Percentiles rank a stretch among this genome's conserved stretches.
These are phyloP conservation scores for Rhinoderma darwinii DNA, from an alignment of 2,113 vertebrate genomes.

Conservation along the genomic window DNA sequence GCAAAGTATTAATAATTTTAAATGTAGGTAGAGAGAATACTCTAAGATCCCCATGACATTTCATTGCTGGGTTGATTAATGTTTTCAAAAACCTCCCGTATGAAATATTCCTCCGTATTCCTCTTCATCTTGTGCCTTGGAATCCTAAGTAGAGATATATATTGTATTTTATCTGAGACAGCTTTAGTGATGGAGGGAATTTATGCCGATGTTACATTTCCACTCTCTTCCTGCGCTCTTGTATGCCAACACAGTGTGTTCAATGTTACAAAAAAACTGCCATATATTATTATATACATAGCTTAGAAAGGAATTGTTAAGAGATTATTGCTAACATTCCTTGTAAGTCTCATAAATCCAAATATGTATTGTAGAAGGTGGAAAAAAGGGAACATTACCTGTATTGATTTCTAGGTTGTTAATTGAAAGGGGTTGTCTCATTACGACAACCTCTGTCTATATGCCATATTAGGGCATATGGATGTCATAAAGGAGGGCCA, in stretches of 20 bases:
- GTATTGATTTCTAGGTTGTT: background rate
- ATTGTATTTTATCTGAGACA: slow-evolving; percentile 46
- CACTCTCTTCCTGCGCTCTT: background rate
- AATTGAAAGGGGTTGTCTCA: background rate
- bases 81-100: background rate
- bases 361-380: background rate
- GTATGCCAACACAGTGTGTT: background rate
- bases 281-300: background rate
- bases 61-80: slow-evolving; percentile 40
- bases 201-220: slow-evolving; percentile 21
- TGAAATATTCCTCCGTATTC: slow-evolving; percentile 41
- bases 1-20: slow-evolving; percentile 30
- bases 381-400: background rate
- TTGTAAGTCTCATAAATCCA: slow-evolving; percentile 20
- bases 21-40: slow-evolving; percentile 6
- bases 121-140: slow-evolving; percentile 40
- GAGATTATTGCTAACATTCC: slow-evolving; percentile 29
- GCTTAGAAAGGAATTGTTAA: slow-evolving; percentile 16
- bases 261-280: background rate
- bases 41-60: slow-evolving; percentile 20
- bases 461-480: too few species aligned
- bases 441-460: too few species aligned
- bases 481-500: too few species aligned
- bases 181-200: slow-evolving; percentile 28
- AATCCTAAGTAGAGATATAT: slow-evolving; percentile 36